A percentile compares a stretch with the other conserved stretches of the same genome.
phyloP scores from a whole-genome alignment of 64 coral and sea anemone genomes.

The Pachyseris speciosa region DNA sequence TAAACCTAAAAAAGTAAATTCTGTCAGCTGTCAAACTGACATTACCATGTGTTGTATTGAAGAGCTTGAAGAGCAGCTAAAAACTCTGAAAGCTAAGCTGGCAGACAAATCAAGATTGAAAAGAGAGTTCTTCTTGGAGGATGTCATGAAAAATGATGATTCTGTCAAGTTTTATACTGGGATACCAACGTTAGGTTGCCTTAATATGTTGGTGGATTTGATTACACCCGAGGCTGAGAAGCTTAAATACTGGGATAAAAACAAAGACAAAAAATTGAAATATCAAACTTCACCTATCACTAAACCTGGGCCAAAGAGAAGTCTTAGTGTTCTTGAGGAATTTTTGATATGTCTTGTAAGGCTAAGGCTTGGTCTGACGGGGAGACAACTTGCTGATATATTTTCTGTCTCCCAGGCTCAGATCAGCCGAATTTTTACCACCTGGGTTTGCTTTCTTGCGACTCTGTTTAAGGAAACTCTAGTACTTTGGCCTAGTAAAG shows the following conservation, averaged over 20 bases:
- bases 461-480: slow-evolving; percentile 46
- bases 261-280: slow-evolving; percentile 69
- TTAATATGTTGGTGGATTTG: slow-evolving; percentile 30
- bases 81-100: slow-evolving; percentile 18
- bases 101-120: slow-evolving; percentile 40
- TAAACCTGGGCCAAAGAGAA: slow-evolving; percentile 62
- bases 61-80: neutral
- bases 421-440: slow-evolving; percentile 53
- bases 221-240: slow-evolving; percentile 36
- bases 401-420: slow-evolving; percentile 49
- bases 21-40: slow-evolving; percentile 56
- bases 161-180: slow-evolving; percentile 71
- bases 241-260: slow-evolving; percentile 71
- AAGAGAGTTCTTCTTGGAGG: slow-evolving; percentile 46
- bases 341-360: slow-evolving; percentile 57
- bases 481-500: slow-evolving; percentile 54
- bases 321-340: slow-evolving; percentile 20
- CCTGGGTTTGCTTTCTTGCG: slow-evolving; percentile 67
- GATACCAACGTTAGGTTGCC: slow-evolving; percentile 23
- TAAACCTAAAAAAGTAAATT: slow-evolving; percentile 39
- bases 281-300: neutral
- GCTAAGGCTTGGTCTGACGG: slow-evolving; percentile 62
- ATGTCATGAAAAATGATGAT: slow-evolving; percentile 62
- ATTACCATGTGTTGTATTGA: slow-evolving; percentile 27
- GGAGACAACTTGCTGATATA: slow-evolving; percentile 59